Conservation (phyloP, 2,888 invertebrate genomes). For the Craniophora ligustri region DNA sequence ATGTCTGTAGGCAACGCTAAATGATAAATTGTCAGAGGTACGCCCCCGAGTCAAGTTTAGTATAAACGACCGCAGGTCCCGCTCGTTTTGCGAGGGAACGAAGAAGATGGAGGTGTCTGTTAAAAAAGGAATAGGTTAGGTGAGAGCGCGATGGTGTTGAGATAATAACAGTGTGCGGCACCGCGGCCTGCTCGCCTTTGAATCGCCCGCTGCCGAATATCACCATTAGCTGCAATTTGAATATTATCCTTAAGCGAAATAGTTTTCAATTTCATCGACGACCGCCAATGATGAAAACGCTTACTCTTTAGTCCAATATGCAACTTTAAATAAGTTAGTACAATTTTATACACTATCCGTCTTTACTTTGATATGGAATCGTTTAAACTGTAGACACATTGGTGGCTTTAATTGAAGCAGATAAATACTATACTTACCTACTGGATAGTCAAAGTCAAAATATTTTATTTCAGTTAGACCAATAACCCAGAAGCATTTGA, state of each 20-base stretch:
- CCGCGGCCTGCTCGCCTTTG: constrained; percentile 76
- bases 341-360: no score
- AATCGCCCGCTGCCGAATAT: constrained; percentile 81
- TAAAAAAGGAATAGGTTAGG: constrained; percentile 85
- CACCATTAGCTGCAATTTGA: constrained; percentile 82
- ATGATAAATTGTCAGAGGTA: constrained; percentile 87
- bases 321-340: no score
- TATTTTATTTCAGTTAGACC: no score
- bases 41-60: constrained; percentile 83
- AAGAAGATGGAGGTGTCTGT: constrained; percentile 81
- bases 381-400: no score
- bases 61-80: constrained; percentile 78
- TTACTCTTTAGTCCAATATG: constrained; percentile 15
- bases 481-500: no score
- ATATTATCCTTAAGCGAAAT: constrained; percentile 74
- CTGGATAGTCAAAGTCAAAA: no score
- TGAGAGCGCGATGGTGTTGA: constrained; percentile 87
- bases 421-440: no score
- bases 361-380: background rate
- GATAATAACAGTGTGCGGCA: constrained; percentile 86
- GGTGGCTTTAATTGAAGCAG: no score
- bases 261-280: constrained; percentile 69
- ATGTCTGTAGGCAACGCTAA: constrained; percentile 88
- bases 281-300: constrained; percentile 49
- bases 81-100: constrained; percentile 65